Base-by-base conservation (phyloP, 2,888 invertebrate genomes). In the Pheosia gnoma region DNA sequence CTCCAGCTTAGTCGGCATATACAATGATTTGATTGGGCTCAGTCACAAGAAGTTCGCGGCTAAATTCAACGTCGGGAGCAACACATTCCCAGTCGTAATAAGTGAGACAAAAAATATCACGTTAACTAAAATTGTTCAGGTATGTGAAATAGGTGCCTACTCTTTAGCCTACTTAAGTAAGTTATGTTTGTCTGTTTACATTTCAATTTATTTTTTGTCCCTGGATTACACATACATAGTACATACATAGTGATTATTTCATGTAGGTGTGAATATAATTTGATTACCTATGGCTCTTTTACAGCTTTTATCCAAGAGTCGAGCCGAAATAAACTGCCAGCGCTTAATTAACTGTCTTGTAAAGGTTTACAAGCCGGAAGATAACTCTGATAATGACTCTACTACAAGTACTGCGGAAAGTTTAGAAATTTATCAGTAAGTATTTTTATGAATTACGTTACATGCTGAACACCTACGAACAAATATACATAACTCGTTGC, bases 91-190 rank as follows among this genome's bases (percentile, higher is more conserved):
- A 0, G 94, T 94, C 61, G 91, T 96, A 59, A 89, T 96, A 52
- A 95, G 96, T 75, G 96, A 96, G 59, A 93, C 96, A 13, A 95
- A 96, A 82, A 95, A 95, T 70, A 94, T 97, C 39, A 96, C 97
- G 5, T 94, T 97, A 58, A 96, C 96, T 0, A 95, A 95, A 83
- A 94, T 97, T 65, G 91, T 97, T 38, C 97, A 97, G 94, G 96
- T 96, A 82, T 75, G 78, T 71, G 41, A 45, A 47, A 52, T 57
- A 59, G 36, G 45, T 9, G 36, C 37, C 4, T 43, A 39, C 5
- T 52, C 43, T 57, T 9, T 38, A 39, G 53, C 10, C 53, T 53
- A 53, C 13, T 38, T 52, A 37, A 13, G 9, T 6, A 49, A 1
- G 25, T 25, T 25, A 25, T 25, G 25, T 2, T 25, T 25, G 0